Evolutionary conservation across 2,888 invertebrate species (phyloP).

Genomic region (Lomographa bimaculata): DNA sequence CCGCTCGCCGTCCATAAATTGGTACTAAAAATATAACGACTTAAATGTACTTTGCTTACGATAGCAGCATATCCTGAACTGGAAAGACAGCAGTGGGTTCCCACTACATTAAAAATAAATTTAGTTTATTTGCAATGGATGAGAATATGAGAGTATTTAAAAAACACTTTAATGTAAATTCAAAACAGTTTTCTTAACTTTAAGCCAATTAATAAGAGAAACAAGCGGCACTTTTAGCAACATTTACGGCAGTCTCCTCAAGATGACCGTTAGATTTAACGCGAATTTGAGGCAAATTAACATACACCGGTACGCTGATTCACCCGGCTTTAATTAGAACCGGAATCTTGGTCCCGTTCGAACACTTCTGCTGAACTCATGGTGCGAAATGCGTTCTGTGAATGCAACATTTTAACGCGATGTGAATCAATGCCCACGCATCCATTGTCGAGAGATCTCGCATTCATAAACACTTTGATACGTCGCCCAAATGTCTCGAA

Average conservation of each 20-base stretch:
- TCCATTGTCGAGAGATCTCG: constrained; percentile 39
- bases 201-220: constrained; percentile 5
- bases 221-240: constrained; percentile 16
- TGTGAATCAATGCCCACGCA: constrained; percentile 51
- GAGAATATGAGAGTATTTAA: too few relatives aligned
- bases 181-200: constrained; percentile 3
- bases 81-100: too few relatives aligned
- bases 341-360: constrained; percentile 68
- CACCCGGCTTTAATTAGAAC: constrained; percentile 71
- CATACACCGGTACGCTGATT: constrained; percentile 59
- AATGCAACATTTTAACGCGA: constrained; percentile 58
- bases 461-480: constrained; percentile 28
- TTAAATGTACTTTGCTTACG: constrained; percentile 10
- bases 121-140: too few relatives aligned
- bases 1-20: constrained; percentile 48
- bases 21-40: constrained; percentile 43
- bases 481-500: constrained; percentile 23
- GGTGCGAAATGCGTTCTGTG: constrained; percentile 63
- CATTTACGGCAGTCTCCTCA: constrained; percentile 38
- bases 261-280: constrained; percentile 54
- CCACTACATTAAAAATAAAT: too few relatives aligned
- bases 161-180: too few relatives aligned
- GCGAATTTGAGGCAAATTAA: constrained; percentile 70
- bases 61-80: constrained; percentile 9
- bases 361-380: constrained; percentile 53